phyloP scores from a whole-genome alignment of 2,888 invertebrate species.

The Diaprepes abbreviatus region DNA sequence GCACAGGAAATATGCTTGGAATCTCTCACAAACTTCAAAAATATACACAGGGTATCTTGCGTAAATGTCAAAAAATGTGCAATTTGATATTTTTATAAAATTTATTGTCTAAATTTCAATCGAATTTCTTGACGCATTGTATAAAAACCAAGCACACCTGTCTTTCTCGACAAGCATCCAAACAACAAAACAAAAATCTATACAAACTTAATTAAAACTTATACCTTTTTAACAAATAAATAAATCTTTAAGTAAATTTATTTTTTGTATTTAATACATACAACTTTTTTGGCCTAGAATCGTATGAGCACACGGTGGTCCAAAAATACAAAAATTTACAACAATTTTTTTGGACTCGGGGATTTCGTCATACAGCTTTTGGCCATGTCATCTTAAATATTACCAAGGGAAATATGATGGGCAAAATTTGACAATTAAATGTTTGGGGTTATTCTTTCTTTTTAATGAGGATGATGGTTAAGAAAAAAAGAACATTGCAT shows the following conservation, averaged over 20 bases:
- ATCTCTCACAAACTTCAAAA: no score
- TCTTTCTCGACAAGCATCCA: constrained; percentile 1
- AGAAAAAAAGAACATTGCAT: no score
- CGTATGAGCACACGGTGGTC: constrained; percentile 35
- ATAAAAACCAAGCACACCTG: no score
- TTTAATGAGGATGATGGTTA: no score
- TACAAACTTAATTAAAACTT: not conserved
- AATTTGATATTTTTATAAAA: no score
- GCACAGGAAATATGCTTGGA: no score
- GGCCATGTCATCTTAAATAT: constrained; percentile 19
- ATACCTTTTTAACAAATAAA: constrained; percentile 30
- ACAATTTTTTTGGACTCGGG: constrained; percentile 23
- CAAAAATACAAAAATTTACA: constrained; percentile 36
- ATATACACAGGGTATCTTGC: no score
- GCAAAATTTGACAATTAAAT: not conserved
- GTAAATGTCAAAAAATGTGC: no score
- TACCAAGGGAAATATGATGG: not conserved
- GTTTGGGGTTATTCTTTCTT: not conserved
- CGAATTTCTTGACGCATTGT: no score
- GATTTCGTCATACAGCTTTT: constrained; percentile 18
- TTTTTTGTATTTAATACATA: constrained; percentile 44
- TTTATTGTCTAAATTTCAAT: no score
- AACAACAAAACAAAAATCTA: not conserved
- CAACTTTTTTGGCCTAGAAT: constrained; percentile 34
- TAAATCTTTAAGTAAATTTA: constrained; percentile 25